Evolutionary conservation across 1,140 invertebrate species (phyloP), one percentile per base, ranked within the genome.

Genomic region (Brachionus koreanus): DNA sequence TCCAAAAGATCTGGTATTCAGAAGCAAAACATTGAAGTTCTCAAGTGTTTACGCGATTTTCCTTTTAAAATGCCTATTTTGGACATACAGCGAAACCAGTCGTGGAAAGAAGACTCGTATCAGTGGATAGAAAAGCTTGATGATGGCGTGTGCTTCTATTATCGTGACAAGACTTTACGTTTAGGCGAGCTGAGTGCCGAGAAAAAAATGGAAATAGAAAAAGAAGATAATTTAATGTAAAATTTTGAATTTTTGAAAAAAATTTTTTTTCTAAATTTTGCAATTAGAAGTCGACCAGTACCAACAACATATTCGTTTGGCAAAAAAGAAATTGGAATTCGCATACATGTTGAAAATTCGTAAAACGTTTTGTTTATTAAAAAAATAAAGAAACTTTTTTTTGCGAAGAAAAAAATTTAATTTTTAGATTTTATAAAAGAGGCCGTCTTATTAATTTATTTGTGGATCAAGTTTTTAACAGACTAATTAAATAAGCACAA

Each of bases 331-430:
- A 79, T 61, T 35, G 76, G 76, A 19, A 79, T 79, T 25, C 33
- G 39, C 6, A 79, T 79, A n/a, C 76, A 79, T 29, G 76, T 79
- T n/a, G 76, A 79, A 29, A 57, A 79, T 61, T 79, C 49, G 3
- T 74, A 49, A 74, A 74, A 74, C 46, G 42, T 35, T 16, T 46
- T 13, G 37, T 72, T 72, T 37, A 42, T 7, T 10, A 42, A 42
- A 69, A 6, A 16, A 42, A 9, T 65, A 29, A 29, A 12, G 7
- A 65, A 29, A 29, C 10, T n/a, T 74, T 46, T 74, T 46, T 69
- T 69, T n/a, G 0, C 6, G 19, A 7, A 23, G 33, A 65, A 65
- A 65, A 65, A 65, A 35, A 65, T 33, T 65, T 33, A 33, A 65
- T 33, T 65, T 65, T 57, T 57, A 57, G n/a, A 57, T 57, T 57